Conservation (phyloP, 2,113 vertebrate genomes). For the Bos javanicus region DNA sequence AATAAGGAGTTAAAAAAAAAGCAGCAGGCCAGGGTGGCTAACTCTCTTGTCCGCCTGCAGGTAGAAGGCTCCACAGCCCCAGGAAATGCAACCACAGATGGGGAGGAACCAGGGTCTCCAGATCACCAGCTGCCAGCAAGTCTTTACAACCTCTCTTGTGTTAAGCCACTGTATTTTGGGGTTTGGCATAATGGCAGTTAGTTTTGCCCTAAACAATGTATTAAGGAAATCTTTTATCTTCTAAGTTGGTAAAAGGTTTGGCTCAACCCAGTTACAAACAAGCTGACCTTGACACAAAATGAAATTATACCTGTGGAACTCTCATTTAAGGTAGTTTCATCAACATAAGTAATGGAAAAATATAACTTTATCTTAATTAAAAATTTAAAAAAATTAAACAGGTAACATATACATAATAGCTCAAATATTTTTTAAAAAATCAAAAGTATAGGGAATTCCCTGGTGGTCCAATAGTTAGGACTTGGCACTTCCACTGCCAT, state of each 20-base stretch:
- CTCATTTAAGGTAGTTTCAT: background rate
- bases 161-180: background rate
- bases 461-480: background rate
- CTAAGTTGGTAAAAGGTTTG: background rate
- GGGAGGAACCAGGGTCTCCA: background rate
- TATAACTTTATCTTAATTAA: background rate
- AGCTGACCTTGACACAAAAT: background rate
- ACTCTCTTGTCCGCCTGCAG: background rate
- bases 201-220: background rate
- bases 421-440: background rate
- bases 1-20: background rate
- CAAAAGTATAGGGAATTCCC: background rate
- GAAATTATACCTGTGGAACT: background rate
- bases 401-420: background rate
- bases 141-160: background rate
- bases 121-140: background rate
- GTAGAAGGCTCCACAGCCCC: background rate
- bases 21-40: background rate
- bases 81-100: background rate
- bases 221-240: background rate
- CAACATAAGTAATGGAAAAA: background rate
- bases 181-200: background rate
- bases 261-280: background rate
- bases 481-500: background rate
- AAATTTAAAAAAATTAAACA: background rate